Percentiles rank a stretch among this genome's conserved stretches.
These are phyloP conservation scores for Coptodon rendalli DNA, from an alignment of 2,113 vertebrate genomes.

Conservation along the genomic window DNA sequence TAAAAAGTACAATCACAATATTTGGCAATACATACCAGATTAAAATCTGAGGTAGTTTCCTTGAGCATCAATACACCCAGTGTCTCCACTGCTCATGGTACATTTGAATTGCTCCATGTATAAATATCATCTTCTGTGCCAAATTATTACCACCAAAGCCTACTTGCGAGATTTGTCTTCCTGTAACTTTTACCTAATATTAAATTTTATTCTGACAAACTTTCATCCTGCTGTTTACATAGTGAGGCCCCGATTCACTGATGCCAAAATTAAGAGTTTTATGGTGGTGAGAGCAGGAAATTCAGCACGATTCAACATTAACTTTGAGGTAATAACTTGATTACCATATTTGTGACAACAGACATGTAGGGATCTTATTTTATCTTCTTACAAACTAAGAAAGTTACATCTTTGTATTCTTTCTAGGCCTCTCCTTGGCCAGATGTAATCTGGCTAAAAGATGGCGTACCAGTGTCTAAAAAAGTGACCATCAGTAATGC, in stretches of 20 bases:
- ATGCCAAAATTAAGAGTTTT: constrained; percentile 73
- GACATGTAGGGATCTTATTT: background rate
- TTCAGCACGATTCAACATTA: constrained; percentile 73
- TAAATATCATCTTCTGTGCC: background rate
- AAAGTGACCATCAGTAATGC: constrained; percentile 68
- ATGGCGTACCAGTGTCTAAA: constrained; percentile 72
- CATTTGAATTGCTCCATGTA: background rate
- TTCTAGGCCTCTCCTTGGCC: constrained; percentile 79
- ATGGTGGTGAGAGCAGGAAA: constrained; percentile 80
- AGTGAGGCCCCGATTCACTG: constrained; percentile 82
- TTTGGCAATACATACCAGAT: background rate
- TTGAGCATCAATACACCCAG: background rate
- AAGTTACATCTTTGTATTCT: background rate
- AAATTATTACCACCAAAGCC: background rate
- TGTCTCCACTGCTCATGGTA: background rate
- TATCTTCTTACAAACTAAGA: background rate
- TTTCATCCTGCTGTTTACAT: background rate
- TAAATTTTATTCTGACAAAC: background rate
- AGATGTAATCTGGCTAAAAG: constrained; percentile 84
- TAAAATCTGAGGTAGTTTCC: background rate
- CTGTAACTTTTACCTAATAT: background rate
- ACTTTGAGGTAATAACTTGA: constrained; percentile 77
- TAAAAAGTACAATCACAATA: background rate
- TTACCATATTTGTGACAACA: background rate
- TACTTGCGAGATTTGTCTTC: background rate